A percentile compares a stretch with the other conserved stretches of the same genome.
Conservation (phyloP, 2,888 invertebrate genomes). For the Synergus umbraculus region DNA sequence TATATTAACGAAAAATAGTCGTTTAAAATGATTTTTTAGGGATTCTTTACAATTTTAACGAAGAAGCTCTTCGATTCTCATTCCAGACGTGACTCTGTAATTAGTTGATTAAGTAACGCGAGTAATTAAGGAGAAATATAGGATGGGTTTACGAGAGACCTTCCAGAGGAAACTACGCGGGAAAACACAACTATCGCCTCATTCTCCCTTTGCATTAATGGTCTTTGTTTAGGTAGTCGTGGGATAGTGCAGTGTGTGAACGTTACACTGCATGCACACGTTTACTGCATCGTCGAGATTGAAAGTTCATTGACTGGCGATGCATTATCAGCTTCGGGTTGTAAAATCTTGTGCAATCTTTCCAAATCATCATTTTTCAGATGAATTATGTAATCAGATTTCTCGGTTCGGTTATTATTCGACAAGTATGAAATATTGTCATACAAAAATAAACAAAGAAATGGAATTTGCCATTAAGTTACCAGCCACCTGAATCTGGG, state of each 20-base stretch:
- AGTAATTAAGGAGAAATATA: slow-evolving; percentile 62
- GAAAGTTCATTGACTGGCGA: slow-evolving; percentile 38
- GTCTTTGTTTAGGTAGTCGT: slow-evolving; percentile 57
- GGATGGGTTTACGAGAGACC: slow-evolving; percentile 43
- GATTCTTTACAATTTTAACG: not conserved
- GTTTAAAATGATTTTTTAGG: not conserved
- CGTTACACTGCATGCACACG: slow-evolving; percentile 68
- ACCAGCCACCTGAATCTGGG: not conserved
- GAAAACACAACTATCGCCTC: slow-evolving; percentile 51
- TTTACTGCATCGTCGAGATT: slow-evolving; percentile 24
- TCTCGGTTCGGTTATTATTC: not conserved
- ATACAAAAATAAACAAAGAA: not conserved
- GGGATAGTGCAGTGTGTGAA: slow-evolving; percentile 68
- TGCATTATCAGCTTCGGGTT: not conserved
- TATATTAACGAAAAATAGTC: no score
- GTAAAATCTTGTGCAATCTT: not conserved
- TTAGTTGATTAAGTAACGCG: slow-evolving; percentile 59
- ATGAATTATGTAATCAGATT: not conserved
- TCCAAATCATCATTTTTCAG: not conserved
- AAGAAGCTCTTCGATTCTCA: slow-evolving; percentile 9
- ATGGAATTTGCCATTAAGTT: not conserved
- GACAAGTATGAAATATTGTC: no score
- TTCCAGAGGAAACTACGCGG: slow-evolving; percentile 42
- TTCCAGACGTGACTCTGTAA: slow-evolving; percentile 42
- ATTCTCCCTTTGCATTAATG: slow-evolving; percentile 58